Percentiles rank a stretch among this genome's conserved stretches.
phyloP scores from a whole-genome alignment of 1,140 invertebrate species.

The Drosophila aff. region DNA sequence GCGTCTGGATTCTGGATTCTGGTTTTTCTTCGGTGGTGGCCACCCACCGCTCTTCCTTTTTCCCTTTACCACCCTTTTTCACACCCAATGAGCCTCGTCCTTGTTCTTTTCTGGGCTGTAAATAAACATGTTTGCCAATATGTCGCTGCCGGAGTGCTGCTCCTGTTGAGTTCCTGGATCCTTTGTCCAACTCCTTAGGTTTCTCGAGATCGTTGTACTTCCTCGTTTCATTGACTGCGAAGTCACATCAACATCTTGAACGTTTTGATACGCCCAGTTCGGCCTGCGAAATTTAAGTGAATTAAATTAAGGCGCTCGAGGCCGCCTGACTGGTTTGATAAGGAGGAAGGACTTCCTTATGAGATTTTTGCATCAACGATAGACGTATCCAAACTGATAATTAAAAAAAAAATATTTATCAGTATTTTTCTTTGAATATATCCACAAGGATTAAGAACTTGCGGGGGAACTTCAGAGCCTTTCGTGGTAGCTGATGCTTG shows the following conservation, averaged over 20 bases:
- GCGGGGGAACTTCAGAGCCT: background rate
- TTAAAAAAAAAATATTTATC: background rate
- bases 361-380: background rate
- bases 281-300: conserved; percentile 57
- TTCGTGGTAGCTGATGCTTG: background rate
- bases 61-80: background rate
- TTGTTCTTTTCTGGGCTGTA: conserved; percentile 68
- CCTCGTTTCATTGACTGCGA: background rate
- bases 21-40: conserved; percentile 14
- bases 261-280: conserved; percentile 62
- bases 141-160: conserved; percentile 46
- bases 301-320: conserved; percentile 56
- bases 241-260: conserved; percentile 29
- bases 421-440: background rate
- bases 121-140: conserved; percentile 80
- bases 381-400: background rate
- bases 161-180: conserved; percentile 20
- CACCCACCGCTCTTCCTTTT: conserved; percentile 13
- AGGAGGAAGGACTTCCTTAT: background rate
- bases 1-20: conserved; percentile 44
- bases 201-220: conserved; percentile 5
- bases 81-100: conserved; percentile 31
- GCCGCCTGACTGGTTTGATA: background rate
- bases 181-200: conserved; percentile 32
- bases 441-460: too few relatives aligned